These are phyloP conservation scores for Lasioglossum zephyrum DNA, from an alignment of 2,888 invertebrate species.

Conservation along the genomic window DNA sequence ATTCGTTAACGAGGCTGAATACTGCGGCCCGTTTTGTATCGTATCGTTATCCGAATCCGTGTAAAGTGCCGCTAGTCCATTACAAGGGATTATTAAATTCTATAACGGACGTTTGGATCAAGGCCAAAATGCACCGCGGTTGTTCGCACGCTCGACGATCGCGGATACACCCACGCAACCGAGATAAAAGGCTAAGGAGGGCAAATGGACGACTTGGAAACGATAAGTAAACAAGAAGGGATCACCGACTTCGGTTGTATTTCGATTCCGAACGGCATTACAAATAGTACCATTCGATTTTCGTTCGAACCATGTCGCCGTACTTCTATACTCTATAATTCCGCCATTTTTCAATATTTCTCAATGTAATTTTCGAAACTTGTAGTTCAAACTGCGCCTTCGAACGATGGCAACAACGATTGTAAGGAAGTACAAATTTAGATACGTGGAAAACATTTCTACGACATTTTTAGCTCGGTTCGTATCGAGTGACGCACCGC, in stretches of 20 bases:
- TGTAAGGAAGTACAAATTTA: background rate
- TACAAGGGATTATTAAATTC: conserved; percentile 70
- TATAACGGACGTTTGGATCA: conserved; percentile 64
- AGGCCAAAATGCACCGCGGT: conserved; percentile 53
- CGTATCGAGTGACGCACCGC: background rate
- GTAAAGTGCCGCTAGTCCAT: conserved; percentile 60
- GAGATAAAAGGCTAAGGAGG: conserved; percentile 37
- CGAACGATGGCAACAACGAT: background rate
- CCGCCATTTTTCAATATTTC: background rate
- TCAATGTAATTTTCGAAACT: background rate
- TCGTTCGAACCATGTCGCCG: background rate
- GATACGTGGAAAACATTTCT: background rate
- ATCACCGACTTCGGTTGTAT: conserved; percentile 25
- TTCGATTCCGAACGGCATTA: background rate
- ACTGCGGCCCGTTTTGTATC: conserved; percentile 38
- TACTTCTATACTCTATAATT: background rate
- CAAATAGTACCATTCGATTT: background rate
- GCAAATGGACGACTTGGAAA: conserved; percentile 9
- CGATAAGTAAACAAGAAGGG: conserved; percentile 42
- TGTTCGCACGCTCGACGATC: conserved; percentile 33
- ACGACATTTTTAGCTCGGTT: background rate
- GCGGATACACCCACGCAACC: conserved; percentile 16
- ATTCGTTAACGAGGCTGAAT: conserved; percentile 40
- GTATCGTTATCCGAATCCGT: conserved; percentile 45
- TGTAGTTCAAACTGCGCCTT: background rate